phyloP scores from a whole-genome alignment of 2,888 invertebrate species.

The Chrysodeixis includens region DNA sequence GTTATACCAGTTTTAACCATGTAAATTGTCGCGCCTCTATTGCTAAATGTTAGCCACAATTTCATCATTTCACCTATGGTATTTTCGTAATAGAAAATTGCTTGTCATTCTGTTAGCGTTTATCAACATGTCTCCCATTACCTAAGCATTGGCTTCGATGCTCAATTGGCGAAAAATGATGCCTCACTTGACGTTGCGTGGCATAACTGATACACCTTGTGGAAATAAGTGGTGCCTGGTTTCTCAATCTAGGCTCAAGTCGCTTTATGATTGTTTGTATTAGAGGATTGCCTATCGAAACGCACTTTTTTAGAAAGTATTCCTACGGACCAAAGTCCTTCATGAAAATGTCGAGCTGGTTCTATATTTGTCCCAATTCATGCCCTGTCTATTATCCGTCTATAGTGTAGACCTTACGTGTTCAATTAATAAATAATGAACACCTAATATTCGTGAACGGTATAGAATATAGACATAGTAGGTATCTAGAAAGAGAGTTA shows the following conservation, averaged over 20 bases:
- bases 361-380: constrained; percentile 11
- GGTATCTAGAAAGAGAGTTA: constrained; percentile 7
- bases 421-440: constrained; percentile 19
- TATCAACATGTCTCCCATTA: constrained; percentile 16
- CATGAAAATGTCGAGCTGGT: constrained; percentile 32
- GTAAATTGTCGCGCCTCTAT: neutral
- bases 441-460: neutral
- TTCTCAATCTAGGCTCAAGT: constrained; percentile 29
- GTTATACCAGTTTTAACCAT: neutral
- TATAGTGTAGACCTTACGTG: constrained; percentile 16
- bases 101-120: constrained; percentile 2
- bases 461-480: constrained; percentile 11
- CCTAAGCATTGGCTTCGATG: constrained; percentile 51
- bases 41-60: neutral
- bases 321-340: neutral
- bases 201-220: constrained; percentile 53
- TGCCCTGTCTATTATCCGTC: neutral
- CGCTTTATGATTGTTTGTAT: constrained; percentile 24
- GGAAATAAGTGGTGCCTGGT: constrained; percentile 58
- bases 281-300: constrained; percentile 16
- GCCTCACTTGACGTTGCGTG: constrained; percentile 45
- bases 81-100: constrained; percentile 3
- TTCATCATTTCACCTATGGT: constrained; percentile 4
- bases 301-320: constrained; percentile 11
- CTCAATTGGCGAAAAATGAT: constrained; percentile 65